A percentile compares a stretch with the other conserved stretches of the same genome.
Evolutionary conservation across 2,888 invertebrate genomes (phyloP).

Genomic region (Apamea epomidion): DNA sequence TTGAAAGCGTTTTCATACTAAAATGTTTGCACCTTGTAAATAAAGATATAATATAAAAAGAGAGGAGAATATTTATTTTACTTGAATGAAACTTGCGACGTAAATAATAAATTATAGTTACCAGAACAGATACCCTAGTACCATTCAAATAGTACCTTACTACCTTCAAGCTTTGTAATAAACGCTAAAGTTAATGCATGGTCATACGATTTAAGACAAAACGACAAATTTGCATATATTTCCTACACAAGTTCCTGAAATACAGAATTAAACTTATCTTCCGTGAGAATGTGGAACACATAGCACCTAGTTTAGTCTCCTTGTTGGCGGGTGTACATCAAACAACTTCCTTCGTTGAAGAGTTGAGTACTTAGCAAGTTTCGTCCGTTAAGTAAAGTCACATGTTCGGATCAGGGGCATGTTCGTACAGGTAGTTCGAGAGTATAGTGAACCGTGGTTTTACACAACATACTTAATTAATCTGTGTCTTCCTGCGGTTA

Average conservation of each 20-base stretch:
- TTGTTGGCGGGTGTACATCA: conserved; percentile 52
- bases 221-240: conserved; percentile 38
- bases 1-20: conserved; percentile 12
- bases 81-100: conserved; percentile 36
- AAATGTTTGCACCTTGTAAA: conserved; percentile 18
- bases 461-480: conserved; percentile 60
- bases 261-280: conserved; percentile 48
- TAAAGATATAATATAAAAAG: conserved; percentile 16
- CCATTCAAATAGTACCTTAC: conserved; percentile 8
- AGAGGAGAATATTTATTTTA: conserved; percentile 23
- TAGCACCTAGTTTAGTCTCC: conserved; percentile 49
- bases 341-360: conserved; percentile 60
- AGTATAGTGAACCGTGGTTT: conserved; percentile 40
- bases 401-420: conserved; percentile 51
- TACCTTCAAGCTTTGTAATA: background rate
- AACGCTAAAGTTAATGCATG: conserved; percentile 4
- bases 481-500: conserved; percentile 25
- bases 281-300: conserved; percentile 48
- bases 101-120: conserved; percentile 15
- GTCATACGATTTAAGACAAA: conserved; percentile 25
- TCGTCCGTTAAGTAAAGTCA: conserved; percentile 54
- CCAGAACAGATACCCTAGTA: background rate
- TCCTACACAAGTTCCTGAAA: conserved; percentile 33
- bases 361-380: conserved; percentile 56
- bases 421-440: conserved; percentile 50